Evolutionary conservation across 2,113 vertebrate species (phyloP).

Genomic region (Lota lota): DNA sequence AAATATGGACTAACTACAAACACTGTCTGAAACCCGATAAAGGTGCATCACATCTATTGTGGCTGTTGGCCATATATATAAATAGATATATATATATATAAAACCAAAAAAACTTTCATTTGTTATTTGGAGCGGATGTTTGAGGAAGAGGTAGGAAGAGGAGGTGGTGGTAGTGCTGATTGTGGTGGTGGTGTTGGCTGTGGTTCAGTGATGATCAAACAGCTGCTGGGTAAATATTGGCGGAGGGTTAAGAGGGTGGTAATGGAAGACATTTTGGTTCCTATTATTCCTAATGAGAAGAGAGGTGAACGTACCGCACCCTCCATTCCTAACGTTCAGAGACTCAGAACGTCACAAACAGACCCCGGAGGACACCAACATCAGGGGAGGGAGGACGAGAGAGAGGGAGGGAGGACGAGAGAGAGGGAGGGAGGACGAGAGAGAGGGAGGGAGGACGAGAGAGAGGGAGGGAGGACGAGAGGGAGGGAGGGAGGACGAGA

Average conservation of each 20-base stretch:
- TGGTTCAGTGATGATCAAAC: constrained; percentile 57
- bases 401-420: constrained; percentile 21
- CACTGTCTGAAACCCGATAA: too few species aligned
- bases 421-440: constrained; percentile 33
- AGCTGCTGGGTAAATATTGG: constrained; percentile 57
- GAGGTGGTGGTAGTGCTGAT: too few species aligned
- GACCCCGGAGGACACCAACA: constrained; percentile 39
- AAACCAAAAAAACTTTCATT: too few species aligned
- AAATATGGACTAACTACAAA: too few species aligned
- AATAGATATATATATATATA: too few species aligned
- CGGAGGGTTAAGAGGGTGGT: too few species aligned
- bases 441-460: constrained; percentile 21
- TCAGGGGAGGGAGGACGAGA: constrained; percentile 22
- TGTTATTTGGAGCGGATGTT: neutral
- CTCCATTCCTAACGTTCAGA: constrained; percentile 38
- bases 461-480: constrained; percentile 8
- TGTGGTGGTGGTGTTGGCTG: too few species aligned
- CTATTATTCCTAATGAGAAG: constrained; percentile 66
- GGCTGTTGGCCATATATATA: too few species aligned
- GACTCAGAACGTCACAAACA: constrained; percentile 24
- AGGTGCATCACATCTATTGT: too few species aligned
- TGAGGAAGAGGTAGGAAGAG: constrained; percentile 13
- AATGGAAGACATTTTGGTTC: constrained; percentile 55
- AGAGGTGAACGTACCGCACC: constrained; percentile 43
- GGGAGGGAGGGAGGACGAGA: too few species aligned